Evolutionary conservation across 2,888 invertebrate genomes (phyloP), one percentile per base, ranked within the genome.

Genomic region (Drosophila mulleri): DNA sequence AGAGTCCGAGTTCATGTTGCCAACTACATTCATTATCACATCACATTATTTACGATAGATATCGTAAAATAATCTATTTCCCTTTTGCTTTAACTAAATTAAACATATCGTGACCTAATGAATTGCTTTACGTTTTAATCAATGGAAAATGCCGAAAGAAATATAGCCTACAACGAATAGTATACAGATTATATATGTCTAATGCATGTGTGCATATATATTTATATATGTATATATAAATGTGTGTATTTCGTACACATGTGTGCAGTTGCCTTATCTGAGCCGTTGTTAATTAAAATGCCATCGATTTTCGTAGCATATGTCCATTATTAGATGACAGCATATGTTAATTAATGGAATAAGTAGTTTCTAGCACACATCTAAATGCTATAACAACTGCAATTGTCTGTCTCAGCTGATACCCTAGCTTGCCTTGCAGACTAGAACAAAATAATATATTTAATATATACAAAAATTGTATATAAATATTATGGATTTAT

Each of bases 301-400:
- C 57, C 76, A 76, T 78, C 75, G 75, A 78, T 78, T 69, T 78
- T 60, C 56, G 23, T 56, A 29, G 45, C 56, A 59, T 50, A 57
- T 62, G 60, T 50, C 44, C 64, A 59, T 63, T 78, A 67, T 63
- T 69, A 57, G 65, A 59, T 65, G 78, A 65, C 74, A 74, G 44
- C 78, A 68, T 73, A 76, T 76, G 78, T 78, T 76, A 76, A 78
- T 76, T 74, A 76, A 69, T 60, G 60, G 53, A 62, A 42, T 62
- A 47, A 62, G 56, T 18, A 20, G 16, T 32, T 58, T 53, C 6
- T 35, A 12, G 35, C 26, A 37, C 52, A 45, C 35, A 62, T 45
- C 8, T 26, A 59, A 44, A 39, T 72, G 50, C 20, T 29, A 14
- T 23, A 45, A 35, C 18, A 57, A 58, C 42, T 54, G 23, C 45